Conservation (phyloP, 2,888 invertebrate species). For the Synanthedon formicaeformis region DNA sequence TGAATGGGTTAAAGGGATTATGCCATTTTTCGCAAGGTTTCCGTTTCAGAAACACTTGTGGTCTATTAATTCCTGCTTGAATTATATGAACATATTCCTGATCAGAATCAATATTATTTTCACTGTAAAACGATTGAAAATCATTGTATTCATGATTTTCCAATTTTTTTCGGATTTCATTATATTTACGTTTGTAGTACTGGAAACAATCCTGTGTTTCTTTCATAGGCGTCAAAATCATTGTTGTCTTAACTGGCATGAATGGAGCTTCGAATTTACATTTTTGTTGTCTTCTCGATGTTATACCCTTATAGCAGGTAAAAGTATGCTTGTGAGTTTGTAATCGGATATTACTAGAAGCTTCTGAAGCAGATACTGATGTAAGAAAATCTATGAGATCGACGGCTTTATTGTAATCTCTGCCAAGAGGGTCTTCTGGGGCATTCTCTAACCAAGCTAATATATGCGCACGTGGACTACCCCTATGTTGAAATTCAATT, state of each 20-base stretch:
- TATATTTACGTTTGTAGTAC: constrained; percentile 13
- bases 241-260: constrained; percentile 17
- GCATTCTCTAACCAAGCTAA: constrained; percentile 30
- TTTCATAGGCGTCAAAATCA: constrained; percentile 20
- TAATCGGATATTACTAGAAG: constrained; percentile 21
- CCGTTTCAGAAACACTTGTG: constrained; percentile 27
- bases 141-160: constrained; percentile 18
- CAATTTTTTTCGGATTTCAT: constrained; percentile 15
- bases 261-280: constrained; percentile 27
- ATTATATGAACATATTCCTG: constrained; percentile 18
- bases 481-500: constrained; percentile 32
- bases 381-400: constrained; percentile 18
- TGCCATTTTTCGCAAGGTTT: constrained; percentile 31
- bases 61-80: constrained; percentile 25
- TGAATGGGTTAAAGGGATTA: constrained; percentile 37
- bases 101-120: constrained; percentile 19
- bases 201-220: constrained; percentile 14
- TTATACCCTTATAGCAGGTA: constrained; percentile 20
- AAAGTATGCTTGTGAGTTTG: constrained; percentile 22
- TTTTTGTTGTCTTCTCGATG: constrained; percentile 13
- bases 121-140: constrained; percentile 19
- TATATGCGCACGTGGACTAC: constrained; percentile 29
- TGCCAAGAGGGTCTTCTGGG: constrained; percentile 14
- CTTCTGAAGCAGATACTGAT: constrained; percentile 19
- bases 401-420: constrained; percentile 10